Evolutionary conservation across 2,113 vertebrate genomes (phyloP).

Genomic region (Benitochromis conjunctus): DNA sequence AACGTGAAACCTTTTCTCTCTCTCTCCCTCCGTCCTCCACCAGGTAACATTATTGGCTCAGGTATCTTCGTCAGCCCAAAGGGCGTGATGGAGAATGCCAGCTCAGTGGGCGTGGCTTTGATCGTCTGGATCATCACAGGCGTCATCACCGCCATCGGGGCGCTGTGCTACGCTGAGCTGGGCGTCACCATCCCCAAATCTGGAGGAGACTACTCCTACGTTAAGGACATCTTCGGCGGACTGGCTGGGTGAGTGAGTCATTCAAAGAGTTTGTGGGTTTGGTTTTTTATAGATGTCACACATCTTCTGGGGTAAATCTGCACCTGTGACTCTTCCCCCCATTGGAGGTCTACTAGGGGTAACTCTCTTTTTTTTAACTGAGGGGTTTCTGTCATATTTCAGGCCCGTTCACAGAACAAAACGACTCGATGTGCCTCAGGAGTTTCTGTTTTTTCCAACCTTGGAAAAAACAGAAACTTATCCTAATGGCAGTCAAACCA

Average conservation of each 20-base stretch:
- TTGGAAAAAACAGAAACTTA: background rate
- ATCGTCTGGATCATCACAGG: constrained; percentile 89
- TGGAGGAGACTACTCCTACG: constrained; percentile 90
- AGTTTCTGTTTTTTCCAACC: background rate
- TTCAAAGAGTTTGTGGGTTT: background rate
- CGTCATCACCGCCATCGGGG: constrained; percentile 86
- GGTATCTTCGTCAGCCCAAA: constrained; percentile 93
- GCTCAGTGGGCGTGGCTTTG: constrained; percentile 85
- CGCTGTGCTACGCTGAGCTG: constrained; percentile 89
- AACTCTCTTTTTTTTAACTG: background rate
- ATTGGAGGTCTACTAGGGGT: background rate
- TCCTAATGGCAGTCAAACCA: background rate
- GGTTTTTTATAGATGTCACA: background rate
- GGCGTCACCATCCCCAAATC: constrained; percentile 94
- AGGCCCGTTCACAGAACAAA: background rate
- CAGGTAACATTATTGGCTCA: constrained; percentile 91
- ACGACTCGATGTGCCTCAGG: background rate
- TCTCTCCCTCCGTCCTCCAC: background rate
- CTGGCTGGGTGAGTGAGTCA: constrained; percentile 81
- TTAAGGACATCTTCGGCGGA: constrained; percentile 92
- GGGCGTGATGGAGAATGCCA: constrained; percentile 88
- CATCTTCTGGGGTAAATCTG: background rate
- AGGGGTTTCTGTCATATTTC: background rate
- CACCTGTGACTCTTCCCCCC: background rate
- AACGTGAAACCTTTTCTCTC: background rate